Evolutionary conservation across 2,113 vertebrate genomes (phyloP), one percentile per base, ranked within the genome.

Genomic region (Dolichotis patagonum): DNA sequence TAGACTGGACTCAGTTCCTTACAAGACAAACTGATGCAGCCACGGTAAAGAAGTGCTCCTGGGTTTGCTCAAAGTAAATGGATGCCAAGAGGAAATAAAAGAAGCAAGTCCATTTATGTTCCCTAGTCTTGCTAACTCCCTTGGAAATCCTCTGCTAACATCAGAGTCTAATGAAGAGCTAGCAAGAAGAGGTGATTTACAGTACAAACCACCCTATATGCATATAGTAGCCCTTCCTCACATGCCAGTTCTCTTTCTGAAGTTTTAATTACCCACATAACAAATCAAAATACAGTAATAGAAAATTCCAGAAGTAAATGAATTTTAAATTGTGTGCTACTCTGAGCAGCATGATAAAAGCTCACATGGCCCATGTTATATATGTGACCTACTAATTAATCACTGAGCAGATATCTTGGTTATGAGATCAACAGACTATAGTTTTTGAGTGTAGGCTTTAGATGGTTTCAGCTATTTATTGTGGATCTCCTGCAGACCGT

Each of bases 21-120:
- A 83, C 30, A 89, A 60, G 80, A 85, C 73, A 95, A 90, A 85
- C 20, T 78, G 41, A 56, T 67, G 56, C 19, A 89, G 87, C 16
- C 49, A 93, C 41, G 6, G 6, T 81, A 32, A 96, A 89, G 35
- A 71, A 91, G 73, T 52, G 32, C 2, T 71, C 19, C 14, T 86
- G 77, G 8, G 1, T n/a, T 14, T 88, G 43, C 28, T 65, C 43
- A 93, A 94, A 95, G 62, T 30, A 94, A 88, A 52, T n/a, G 6
- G 32, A 96, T 82, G 71, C 26, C 22, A 96, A 69, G 0, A 69
- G 43, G n/a, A 93, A 91, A n/a, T 65, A 86, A 95, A 93, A 77
- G 43, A 20, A 84, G 46, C 19, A 93, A 83, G 26, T 43, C 60
- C 26, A 30, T 80, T 41, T 88, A 88, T 67, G 43, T 86, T 26